phyloP scores from a whole-genome alignment of 1,140 invertebrate genomes.

The Bemisia tabaci region DNA sequence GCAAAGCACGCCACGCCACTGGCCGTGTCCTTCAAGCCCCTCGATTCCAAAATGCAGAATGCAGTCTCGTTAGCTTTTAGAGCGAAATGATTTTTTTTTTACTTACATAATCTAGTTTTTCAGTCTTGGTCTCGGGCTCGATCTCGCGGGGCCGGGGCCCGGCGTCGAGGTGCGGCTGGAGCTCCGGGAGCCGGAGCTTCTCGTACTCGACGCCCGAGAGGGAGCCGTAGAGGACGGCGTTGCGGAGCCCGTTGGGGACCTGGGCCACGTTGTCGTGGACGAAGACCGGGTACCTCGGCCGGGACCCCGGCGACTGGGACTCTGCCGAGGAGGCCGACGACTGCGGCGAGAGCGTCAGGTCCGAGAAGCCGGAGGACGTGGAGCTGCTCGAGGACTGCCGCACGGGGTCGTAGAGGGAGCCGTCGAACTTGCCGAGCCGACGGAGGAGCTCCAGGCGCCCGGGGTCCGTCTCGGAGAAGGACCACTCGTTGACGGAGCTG shows the following conservation, averaged over 20 bases:
- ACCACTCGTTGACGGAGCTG: neutral
- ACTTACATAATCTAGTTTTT: neutral
- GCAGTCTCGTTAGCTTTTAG: too few relatives aligned
- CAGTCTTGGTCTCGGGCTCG: neutral
- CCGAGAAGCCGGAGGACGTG: neutral
- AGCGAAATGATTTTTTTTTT: too few relatives aligned
- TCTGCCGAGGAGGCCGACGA: neutral
- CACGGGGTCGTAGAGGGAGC: neutral
- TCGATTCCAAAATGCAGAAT: too few relatives aligned
- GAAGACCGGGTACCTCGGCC: neutral
- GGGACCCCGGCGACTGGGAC: neutral
- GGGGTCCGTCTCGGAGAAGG: neutral
- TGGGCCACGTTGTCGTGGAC: neutral
- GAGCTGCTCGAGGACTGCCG: neutral
- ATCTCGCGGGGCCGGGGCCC: neutral
- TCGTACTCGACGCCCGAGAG: neutral
- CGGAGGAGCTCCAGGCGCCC: neutral
- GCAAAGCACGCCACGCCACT: too few relatives aligned
- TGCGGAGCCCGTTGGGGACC: neutral
- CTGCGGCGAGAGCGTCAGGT: neutral
- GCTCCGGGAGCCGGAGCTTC: neutral
- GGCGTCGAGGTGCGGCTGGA: neutral
- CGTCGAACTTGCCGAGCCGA: neutral
- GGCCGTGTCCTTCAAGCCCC: too few relatives aligned
- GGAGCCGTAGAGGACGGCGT: neutral